A percentile compares a stretch with the other conserved stretches of the same genome.
These are phyloP conservation scores for Bilobella aurantiaca DNA, from an alignment of 1,140 invertebrate species.

Conservation along the genomic window DNA sequence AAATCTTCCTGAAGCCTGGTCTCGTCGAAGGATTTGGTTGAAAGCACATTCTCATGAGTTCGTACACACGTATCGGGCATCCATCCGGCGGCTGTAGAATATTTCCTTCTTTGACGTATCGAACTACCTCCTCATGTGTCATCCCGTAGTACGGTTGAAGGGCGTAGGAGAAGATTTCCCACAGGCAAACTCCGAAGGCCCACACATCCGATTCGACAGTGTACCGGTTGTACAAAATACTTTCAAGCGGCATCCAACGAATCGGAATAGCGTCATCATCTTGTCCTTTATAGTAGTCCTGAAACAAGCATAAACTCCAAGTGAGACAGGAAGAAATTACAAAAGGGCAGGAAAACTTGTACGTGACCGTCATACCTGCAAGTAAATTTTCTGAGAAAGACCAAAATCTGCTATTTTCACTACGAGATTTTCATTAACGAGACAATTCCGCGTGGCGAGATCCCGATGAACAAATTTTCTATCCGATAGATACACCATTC, in stretches of 20 bases:
- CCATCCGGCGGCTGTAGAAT: slow-evolving; percentile 77
- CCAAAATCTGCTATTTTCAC: slow-evolving; percentile 97
- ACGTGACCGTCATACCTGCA: too few species aligned
- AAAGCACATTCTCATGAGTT: slow-evolving; percentile 89
- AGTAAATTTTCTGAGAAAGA: slow-evolving; percentile 81
- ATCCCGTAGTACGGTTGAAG: slow-evolving; percentile 88
- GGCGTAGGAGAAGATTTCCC: slow-evolving; percentile 90
- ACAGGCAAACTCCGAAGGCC: slow-evolving; percentile 84
- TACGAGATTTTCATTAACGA: slow-evolving; percentile 84
- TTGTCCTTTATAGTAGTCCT: slow-evolving; percentile 84
- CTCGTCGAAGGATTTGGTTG: slow-evolving; percentile 67
- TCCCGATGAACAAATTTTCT: slow-evolving; percentile 93
- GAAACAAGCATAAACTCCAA: too few species aligned
- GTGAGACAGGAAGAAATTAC: too few species aligned
- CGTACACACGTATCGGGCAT: slow-evolving; percentile 75
- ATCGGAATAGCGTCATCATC: slow-evolving; percentile 88
- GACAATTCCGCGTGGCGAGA: slow-evolving; percentile 87
- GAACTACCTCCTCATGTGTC: slow-evolving; percentile 89
- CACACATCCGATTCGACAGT: slow-evolving; percentile 87
- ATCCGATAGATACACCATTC: slow-evolving; percentile 91
- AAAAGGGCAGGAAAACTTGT: too few species aligned
- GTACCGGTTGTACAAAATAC: slow-evolving; percentile 86
- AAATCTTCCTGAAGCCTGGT: slow-evolving; percentile 68
- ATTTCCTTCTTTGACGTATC: slow-evolving; percentile 82
- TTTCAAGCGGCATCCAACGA: slow-evolving; percentile 90